Evolutionary conservation across 2,888 invertebrate species (phyloP).

Genomic region (Tiphia femorata): DNA sequence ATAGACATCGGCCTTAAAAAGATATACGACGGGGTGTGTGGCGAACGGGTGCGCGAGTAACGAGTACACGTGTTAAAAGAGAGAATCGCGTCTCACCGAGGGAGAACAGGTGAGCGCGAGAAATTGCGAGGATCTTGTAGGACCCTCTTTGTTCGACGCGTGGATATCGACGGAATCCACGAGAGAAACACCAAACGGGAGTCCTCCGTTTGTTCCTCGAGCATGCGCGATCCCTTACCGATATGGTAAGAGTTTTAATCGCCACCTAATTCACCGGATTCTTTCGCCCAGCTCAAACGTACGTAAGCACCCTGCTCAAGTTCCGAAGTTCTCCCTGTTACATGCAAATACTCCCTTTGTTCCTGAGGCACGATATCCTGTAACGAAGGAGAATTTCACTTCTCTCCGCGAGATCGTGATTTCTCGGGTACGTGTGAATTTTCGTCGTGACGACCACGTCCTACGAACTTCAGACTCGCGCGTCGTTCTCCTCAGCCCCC

Average conservation of each 20-base stretch:
- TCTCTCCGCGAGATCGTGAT: neutral
- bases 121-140: neutral
- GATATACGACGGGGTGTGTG: neutral
- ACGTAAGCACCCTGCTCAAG: neutral
- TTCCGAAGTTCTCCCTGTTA: neutral
- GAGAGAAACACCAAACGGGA: too few species aligned
- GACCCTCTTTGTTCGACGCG: too few species aligned
- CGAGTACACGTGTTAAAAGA: neutral
- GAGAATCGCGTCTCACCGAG: neutral
- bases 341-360: neutral
- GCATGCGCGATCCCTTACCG: too few species aligned
- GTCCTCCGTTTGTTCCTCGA: too few species aligned
- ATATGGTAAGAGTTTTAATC: too few species aligned
- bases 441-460: too few species aligned
- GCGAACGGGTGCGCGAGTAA: neutral
- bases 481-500: neutral
- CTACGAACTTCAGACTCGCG: too few species aligned
- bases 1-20: conserved; percentile 15
- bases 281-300: too few species aligned
- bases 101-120: neutral
- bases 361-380: neutral
- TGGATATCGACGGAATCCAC: too few species aligned
- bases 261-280: too few species aligned
- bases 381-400: neutral
- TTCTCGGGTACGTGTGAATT: neutral